These are phyloP conservation scores for Vulpes lagopus DNA, from an alignment of 2,113 vertebrate genomes.

Conservation along the genomic window DNA sequence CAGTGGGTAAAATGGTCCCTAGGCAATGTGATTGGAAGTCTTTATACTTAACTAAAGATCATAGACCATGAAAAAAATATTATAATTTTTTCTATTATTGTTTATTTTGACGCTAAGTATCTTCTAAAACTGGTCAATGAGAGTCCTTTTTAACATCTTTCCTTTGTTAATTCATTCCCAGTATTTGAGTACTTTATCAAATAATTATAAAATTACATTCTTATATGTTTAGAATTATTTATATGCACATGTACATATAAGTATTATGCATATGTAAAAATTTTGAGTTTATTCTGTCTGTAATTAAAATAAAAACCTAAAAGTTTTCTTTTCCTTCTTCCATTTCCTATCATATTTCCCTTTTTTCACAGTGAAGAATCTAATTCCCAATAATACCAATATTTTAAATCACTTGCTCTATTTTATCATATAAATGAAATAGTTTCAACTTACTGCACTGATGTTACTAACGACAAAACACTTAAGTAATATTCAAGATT, in stretches of 20 bases:
- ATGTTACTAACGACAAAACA: neutral
- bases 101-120: neutral
- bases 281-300: neutral
- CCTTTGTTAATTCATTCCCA: neutral
- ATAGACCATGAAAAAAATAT: neutral
- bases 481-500: constrained; percentile 1
- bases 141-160: neutral
- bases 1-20: no score
- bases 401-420: neutral
- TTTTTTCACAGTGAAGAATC: neutral
- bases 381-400: neutral
- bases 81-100: neutral
- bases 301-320: neutral
- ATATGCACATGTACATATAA: neutral
- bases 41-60: no score
- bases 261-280: neutral
- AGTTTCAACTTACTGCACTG: neutral
- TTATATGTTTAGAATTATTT: neutral
- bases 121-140: neutral
- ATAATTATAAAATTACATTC: neutral
- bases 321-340: neutral
- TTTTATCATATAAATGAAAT: neutral
- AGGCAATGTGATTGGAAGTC: no score
- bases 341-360: neutral
- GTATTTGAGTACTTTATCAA: neutral